Evolutionary conservation across 2,797 vertebrate genomes (phyloP).

Genomic region (Nannoperca australis): DNA sequence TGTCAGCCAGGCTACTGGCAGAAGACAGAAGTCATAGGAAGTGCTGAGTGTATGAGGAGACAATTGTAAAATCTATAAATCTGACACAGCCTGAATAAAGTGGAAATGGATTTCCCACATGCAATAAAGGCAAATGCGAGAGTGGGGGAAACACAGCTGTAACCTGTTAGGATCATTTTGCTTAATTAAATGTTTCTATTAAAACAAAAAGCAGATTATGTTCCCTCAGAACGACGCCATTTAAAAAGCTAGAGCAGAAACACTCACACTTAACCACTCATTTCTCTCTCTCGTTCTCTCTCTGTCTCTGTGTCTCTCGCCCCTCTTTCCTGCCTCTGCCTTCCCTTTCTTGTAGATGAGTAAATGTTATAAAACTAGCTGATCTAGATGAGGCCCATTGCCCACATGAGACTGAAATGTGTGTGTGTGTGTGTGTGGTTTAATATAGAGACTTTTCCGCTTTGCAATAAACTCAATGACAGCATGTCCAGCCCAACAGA

Average conservation of each 20-base stretch:
- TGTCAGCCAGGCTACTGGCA: slow-evolving; percentile 49
- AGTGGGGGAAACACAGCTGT: slow-evolving; percentile 64
- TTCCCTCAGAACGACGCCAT: slow-evolving; percentile 64
- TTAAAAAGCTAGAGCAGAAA: slow-evolving; percentile 60
- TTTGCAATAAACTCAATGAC: slow-evolving; percentile 65
- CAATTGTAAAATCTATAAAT: slow-evolving; percentile 78
- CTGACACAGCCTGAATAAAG: slow-evolving; percentile 67
- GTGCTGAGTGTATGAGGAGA: slow-evolving; percentile 72
- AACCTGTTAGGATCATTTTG: slow-evolving; percentile 77
- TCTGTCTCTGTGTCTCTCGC: not conserved
- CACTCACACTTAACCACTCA: slow-evolving; percentile 41
- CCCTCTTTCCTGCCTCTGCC: not conserved
- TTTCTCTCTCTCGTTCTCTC: slow-evolving; percentile 11
- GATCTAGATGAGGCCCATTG: slow-evolving; percentile 57
- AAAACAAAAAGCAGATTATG: slow-evolving; percentile 71
- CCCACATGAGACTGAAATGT: slow-evolving; percentile 41
- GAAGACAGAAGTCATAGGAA: slow-evolving; percentile 63
- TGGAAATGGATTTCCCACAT: slow-evolving; percentile 77
- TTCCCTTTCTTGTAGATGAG: slow-evolving; percentile 51
- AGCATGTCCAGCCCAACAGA: slow-evolving; percentile 53
- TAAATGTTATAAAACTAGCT: slow-evolving; percentile 63
- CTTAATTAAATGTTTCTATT: slow-evolving; percentile 81
- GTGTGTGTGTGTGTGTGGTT: slow-evolving; percentile 24
- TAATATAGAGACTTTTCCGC: slow-evolving; percentile 58
- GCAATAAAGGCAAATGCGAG: slow-evolving; percentile 63